These are phyloP conservation scores for Periophthalmodon schlosseri DNA, from an alignment of 2,113 vertebrate genomes.

Conservation along the genomic window DNA sequence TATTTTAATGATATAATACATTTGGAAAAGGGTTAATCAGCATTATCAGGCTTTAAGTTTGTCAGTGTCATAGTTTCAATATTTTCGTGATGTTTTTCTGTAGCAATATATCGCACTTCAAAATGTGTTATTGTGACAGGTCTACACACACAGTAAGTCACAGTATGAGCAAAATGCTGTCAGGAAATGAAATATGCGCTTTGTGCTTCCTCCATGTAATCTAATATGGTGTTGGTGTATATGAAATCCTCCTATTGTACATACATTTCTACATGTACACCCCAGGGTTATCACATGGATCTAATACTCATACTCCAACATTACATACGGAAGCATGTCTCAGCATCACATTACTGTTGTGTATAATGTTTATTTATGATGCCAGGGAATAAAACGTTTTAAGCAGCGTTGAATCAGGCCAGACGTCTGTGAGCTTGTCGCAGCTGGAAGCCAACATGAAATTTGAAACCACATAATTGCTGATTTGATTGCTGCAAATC, in stretches of 20 bases:
- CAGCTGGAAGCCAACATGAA: constrained; percentile 59
- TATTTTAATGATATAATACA: no score
- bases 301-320: constrained; percentile 4
- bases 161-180: constrained; percentile 17
- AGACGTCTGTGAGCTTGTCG: constrained; percentile 52
- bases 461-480: constrained; percentile 66
- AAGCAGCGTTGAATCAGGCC: constrained; percentile 44
- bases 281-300: constrained; percentile 1
- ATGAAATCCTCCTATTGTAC: constrained; percentile 34
- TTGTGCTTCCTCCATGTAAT: constrained; percentile 21
- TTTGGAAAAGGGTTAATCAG: no score
- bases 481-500: constrained; percentile 64
- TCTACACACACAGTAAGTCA: constrained; percentile 6
- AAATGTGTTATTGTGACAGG: no score
- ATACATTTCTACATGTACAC: neutral
- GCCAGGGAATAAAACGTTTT: constrained; percentile 34
- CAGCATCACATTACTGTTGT: constrained; percentile 28
- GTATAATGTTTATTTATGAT: constrained; percentile 25
- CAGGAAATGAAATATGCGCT: constrained; percentile 35
- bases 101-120: no score
- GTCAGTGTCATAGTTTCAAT: no score
- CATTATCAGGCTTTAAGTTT: no score
- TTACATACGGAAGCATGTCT: constrained; percentile 12
- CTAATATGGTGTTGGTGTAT: constrained; percentile 38
- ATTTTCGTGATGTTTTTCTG: no score